Conservation (phyloP, 2,888 invertebrate species). For the Barypeithes pellucidus region DNA sequence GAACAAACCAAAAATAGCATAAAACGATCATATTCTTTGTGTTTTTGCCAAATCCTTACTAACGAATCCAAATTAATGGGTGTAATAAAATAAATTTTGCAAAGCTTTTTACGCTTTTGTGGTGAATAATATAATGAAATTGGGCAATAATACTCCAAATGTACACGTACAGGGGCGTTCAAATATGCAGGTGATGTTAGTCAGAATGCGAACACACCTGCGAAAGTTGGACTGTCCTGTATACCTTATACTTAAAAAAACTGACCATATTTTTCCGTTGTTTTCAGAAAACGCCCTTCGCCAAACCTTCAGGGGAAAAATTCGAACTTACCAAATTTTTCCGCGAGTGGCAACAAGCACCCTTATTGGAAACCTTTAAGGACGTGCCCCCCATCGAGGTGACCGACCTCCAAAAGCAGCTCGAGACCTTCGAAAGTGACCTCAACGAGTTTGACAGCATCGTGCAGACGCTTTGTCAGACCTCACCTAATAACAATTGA, state of each 20-base stretch:
- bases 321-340: slow-evolving; percentile 86
- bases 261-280: slow-evolving; percentile 17
- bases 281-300: slow-evolving; percentile 86
- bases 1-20: too few species aligned
- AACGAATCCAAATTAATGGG: too few species aligned
- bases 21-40: too few species aligned
- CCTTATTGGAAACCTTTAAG: slow-evolving; percentile 70
- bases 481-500: slow-evolving; percentile 73
- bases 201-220: neutral
- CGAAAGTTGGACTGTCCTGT: too few species aligned
- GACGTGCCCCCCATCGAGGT: slow-evolving; percentile 75
- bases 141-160: too few species aligned
- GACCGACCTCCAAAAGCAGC: slow-evolving; percentile 76
- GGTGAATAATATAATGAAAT: too few species aligned
- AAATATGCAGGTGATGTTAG: too few species aligned
- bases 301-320: slow-evolving; percentile 78
- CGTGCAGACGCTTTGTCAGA: slow-evolving; percentile 80
- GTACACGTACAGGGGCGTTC: too few species aligned
- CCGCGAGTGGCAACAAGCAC: slow-evolving; percentile 84
- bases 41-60: too few species aligned
- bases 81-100: too few species aligned
- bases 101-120: too few species aligned
- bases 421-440: slow-evolving; percentile 83
- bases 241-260: too few species aligned
- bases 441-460: slow-evolving; percentile 85